Evolutionary conservation across 2,113 vertebrate species (phyloP).

Genomic region (Penelope pileata): DNA sequence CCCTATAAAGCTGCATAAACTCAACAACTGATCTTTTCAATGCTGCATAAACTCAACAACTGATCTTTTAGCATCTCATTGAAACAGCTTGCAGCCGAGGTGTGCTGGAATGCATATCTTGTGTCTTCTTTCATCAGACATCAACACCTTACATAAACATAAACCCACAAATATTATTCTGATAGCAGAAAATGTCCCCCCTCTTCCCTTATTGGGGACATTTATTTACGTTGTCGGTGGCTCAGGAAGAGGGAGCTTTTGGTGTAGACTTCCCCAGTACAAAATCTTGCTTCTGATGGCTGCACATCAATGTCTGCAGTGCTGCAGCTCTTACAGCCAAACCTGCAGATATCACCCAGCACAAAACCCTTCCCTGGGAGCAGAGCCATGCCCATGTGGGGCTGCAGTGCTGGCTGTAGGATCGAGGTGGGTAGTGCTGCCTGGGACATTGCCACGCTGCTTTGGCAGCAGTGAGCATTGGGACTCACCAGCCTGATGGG

Average conservation of each 20-base stretch:
- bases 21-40: not conserved
- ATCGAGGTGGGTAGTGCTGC: not conserved
- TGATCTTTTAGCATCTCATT: not conserved
- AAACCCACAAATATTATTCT: not conserved
- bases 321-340: not conserved
- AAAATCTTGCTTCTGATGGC: not conserved
- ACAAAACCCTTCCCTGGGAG: not conserved
- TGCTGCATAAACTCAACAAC: not conserved
- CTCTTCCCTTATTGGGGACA: not conserved
- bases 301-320: not conserved
- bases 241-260: not conserved
- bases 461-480: not conserved
- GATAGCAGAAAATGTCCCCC: not conserved
- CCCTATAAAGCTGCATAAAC: not conserved
- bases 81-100: not conserved
- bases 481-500: not conserved
- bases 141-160: not conserved
- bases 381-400: not conserved
- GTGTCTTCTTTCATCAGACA: not conserved
- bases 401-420: not conserved
- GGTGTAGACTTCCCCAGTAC: not conserved
- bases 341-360: not conserved
- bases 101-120: accelerated
- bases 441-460: too few relatives aligned
- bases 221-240: not conserved